Percentiles rank a stretch among this genome's conserved stretches.
Conservation (phyloP, 2,888 invertebrate genomes). For the Sinotaia quadrata region DNA sequence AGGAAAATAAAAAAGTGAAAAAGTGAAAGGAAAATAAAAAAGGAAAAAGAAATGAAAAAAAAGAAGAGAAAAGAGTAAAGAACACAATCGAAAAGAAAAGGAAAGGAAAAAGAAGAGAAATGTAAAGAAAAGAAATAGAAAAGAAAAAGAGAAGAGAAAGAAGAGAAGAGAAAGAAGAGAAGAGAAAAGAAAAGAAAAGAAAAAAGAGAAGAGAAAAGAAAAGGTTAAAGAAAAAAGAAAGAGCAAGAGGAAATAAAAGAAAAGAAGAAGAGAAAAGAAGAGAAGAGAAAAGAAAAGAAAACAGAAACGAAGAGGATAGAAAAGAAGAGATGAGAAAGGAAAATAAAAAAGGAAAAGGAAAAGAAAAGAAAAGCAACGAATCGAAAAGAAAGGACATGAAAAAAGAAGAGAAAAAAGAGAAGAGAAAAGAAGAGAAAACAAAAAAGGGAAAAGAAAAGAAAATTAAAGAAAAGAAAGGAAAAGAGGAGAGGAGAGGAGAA, state of each 20-base stretch:
- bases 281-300: background rate
- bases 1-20: background rate
- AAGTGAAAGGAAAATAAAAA: background rate
- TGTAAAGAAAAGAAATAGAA: background rate
- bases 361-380: background rate
- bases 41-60: background rate
- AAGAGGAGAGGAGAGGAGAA: background rate
- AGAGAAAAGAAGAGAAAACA: background rate
- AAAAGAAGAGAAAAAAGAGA: background rate
- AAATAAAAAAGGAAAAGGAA: background rate
- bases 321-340: background rate
- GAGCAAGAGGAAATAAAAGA: no score
- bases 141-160: background rate
- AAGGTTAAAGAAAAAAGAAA: background rate
- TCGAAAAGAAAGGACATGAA: background rate
- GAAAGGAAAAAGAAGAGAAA: background rate
- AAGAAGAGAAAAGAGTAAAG: background rate
- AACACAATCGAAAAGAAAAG: background rate
- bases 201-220: background rate
- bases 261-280: no score
- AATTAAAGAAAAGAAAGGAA: background rate
- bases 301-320: background rate
- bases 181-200: background rate
- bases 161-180: background rate
- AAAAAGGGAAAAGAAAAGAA: background rate